Conservation (phyloP, 2,888 invertebrate species). For the Thecophora atra region DNA sequence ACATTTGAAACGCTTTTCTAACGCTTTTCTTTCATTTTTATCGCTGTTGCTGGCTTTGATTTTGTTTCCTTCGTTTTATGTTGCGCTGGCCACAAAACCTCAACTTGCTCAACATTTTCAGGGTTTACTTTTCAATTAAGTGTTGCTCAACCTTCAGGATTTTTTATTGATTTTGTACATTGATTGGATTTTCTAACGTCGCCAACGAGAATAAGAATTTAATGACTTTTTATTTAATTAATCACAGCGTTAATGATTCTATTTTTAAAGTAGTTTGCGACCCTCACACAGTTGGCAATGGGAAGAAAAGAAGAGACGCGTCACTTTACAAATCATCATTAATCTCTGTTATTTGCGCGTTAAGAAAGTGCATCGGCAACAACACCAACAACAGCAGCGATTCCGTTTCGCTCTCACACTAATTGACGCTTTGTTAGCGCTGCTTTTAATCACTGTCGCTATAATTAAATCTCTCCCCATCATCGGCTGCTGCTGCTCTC, state of each 20-base stretch:
- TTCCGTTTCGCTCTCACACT: constrained; percentile 23
- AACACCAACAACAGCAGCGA: not conserved
- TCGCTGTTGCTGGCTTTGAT: too few relatives aligned
- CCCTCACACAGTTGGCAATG: not conserved
- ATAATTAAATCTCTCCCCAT: not conserved
- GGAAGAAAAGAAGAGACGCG: not conserved
- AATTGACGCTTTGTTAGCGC: constrained; percentile 28
- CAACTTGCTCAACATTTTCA: constrained; percentile 23
- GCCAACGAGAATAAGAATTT: too few relatives aligned
- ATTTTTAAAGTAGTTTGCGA: not conserved
- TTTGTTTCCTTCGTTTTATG: too few relatives aligned
- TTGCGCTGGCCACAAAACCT: not conserved
- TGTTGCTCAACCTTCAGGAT: not conserved
- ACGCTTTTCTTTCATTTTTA: too few relatives aligned
- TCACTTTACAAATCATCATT: constrained; percentile 5
- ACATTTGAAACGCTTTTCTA: too few relatives aligned
- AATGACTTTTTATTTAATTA: too few relatives aligned
- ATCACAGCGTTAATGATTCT: not conserved
- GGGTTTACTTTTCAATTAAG: constrained; percentile 50
- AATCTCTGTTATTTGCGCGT: constrained; percentile 17
- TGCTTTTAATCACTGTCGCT: not conserved
- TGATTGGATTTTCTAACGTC: constrained; percentile 4
- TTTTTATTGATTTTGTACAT: constrained; percentile 15
- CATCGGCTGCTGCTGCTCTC: not conserved
- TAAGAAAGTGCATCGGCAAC: not conserved